These are phyloP conservation scores for Euplagia quadripunctaria DNA, from an alignment of 2,888 invertebrate species.

Conservation along the genomic window DNA sequence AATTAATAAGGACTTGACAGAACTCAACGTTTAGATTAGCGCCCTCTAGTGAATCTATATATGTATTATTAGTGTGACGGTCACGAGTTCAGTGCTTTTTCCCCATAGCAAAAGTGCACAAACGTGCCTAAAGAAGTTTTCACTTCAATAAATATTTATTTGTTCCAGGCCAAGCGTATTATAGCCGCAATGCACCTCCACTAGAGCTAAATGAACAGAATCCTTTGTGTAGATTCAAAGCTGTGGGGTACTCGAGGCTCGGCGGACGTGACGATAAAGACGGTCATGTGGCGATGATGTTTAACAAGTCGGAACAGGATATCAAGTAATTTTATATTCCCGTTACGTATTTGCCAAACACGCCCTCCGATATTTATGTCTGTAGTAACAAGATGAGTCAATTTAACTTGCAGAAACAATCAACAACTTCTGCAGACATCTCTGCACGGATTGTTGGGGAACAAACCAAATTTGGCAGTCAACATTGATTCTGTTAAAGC, in stretches of 20 bases:
- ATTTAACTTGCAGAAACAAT: constrained; percentile 84
- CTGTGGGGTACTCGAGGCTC: constrained; percentile 96
- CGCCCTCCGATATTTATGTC: neutral
- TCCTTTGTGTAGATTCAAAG: constrained; percentile 97
- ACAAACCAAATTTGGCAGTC: constrained; percentile 93
- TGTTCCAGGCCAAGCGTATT: constrained; percentile 91
- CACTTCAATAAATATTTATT: neutral
- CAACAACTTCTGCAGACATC: constrained; percentile 91
- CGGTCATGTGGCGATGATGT: constrained; percentile 94
- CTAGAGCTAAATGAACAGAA: constrained; percentile 96
- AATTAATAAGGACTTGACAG: too few species aligned
- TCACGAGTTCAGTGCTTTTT: too few species aligned
- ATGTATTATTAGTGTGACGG: too few species aligned
- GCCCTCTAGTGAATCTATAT: too few species aligned
- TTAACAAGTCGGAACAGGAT: constrained; percentile 94
- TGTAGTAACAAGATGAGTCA: neutral
- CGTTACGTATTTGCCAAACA: neutral
- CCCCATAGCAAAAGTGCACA: too few species aligned
- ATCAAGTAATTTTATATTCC: constrained; percentile 87
- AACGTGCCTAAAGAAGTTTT: too few species aligned
- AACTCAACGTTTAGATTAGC: too few species aligned
- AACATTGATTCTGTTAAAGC: constrained; percentile 93
- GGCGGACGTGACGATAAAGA: constrained; percentile 96
- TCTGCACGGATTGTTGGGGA: constrained; percentile 91
- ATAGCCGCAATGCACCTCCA: constrained; percentile 91